Evolutionary conservation across 30 jellyfish, hydroid and myxozoan genomes (phyloP).

Genomic region (Pseudorhiza aurosa): DNA sequence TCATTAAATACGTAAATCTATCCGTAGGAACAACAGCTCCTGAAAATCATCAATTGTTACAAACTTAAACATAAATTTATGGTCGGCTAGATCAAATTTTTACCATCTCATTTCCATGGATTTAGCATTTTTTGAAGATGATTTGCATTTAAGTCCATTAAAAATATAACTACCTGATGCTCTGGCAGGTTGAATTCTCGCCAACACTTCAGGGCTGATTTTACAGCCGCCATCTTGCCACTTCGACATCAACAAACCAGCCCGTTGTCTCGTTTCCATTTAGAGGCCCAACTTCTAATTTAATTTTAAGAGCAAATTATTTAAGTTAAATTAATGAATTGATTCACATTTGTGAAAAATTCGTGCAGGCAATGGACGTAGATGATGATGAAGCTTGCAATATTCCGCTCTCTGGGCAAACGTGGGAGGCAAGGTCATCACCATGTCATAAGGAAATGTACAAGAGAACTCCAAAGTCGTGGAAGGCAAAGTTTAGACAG

Average conservation of each 20-base stretch:
- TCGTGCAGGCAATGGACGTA: slow-evolving; percentile 32
- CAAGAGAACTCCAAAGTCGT: slow-evolving; percentile 60
- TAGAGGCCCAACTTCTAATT: neutral
- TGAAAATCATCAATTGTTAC: no score
- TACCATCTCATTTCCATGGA: no score
- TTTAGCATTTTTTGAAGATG: no score
- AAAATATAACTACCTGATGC: slow-evolving; percentile 59
- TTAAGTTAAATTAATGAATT: neutral
- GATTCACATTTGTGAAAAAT: neutral
- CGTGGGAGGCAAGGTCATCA: slow-evolving; percentile 1
- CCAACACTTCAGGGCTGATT: slow-evolving; percentile 91
- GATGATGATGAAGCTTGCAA: neutral
- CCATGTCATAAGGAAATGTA: slow-evolving; percentile 35
- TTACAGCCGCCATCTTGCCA: slow-evolving; percentile 87
- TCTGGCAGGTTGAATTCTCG: slow-evolving; percentile 85
- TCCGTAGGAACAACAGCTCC: no score
- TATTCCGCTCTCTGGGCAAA: neutral
- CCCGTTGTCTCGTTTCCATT: neutral
- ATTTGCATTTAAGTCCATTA: neutral
- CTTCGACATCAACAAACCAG: slow-evolving; percentile 45
- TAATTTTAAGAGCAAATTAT: neutral
- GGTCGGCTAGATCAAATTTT: no score
- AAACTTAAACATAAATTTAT: no score
- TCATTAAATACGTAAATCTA: no score
- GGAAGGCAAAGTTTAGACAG: slow-evolving; percentile 88